Conservation (phyloP, 2,113 vertebrate species). For the Brachypodius melanocephalos region DNA sequence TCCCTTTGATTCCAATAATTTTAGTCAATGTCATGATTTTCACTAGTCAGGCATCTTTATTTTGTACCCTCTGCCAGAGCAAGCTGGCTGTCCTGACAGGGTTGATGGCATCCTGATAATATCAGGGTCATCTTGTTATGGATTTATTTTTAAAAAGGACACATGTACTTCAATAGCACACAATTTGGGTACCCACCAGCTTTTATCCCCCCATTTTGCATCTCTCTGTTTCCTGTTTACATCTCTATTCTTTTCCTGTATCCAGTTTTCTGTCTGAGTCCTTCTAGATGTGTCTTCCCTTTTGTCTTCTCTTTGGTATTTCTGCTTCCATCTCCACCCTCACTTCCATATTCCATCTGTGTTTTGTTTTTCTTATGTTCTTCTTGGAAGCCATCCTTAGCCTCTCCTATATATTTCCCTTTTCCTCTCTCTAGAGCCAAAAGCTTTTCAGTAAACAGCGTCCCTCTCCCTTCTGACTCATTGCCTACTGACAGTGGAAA, state of each 20-base stretch:
- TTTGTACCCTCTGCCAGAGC: not conserved
- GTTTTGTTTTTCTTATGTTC: conserved; percentile 7
- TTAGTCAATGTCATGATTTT: not conserved
- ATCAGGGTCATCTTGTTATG: not conserved
- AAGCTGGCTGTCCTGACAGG: not conserved
- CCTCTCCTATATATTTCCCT: not conserved
- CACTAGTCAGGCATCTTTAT: not conserved
- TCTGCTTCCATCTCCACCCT: not conserved
- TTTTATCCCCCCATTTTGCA: not conserved
- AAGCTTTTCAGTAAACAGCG: not conserved
- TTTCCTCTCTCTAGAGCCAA: not conserved
- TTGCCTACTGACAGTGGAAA: conserved; percentile 1
- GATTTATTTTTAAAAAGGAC: not conserved
- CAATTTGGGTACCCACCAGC: not conserved
- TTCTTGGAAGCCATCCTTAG: not conserved
- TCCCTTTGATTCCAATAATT: not conserved
- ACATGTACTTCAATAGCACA: fast-evolving
- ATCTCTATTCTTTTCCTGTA: not conserved
- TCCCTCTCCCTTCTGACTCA: conserved; percentile 30
- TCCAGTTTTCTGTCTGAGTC: not conserved
- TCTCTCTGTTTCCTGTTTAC: not conserved
- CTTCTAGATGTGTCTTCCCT: not conserved
- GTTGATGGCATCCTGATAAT: not conserved
- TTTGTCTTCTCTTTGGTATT: not conserved
- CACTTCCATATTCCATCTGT: not conserved